These are phyloP conservation scores for Chironomus striatipennis DNA, from an alignment of 1,140 invertebrate species.

Conservation along the genomic window DNA sequence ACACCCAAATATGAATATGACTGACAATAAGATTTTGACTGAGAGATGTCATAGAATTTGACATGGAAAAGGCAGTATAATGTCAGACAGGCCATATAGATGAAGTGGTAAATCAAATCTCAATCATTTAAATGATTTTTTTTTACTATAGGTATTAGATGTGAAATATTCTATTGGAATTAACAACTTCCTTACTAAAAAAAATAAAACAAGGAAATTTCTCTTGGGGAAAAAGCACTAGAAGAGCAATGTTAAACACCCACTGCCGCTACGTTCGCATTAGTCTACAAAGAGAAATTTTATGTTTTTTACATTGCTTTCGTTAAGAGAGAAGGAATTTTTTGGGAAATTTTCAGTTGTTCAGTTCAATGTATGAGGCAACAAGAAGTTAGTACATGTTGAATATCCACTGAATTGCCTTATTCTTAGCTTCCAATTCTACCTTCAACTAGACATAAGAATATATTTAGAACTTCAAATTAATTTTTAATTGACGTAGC, in stretches of 20 bases:
- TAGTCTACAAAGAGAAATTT: not conserved
- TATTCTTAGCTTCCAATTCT: too few relatives aligned
- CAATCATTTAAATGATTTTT: too few relatives aligned
- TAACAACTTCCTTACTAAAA: too few relatives aligned
- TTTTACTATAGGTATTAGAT: too few relatives aligned
- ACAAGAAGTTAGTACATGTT: not conserved
- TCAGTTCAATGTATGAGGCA: constrained; percentile 20
- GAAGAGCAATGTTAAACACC: not conserved
- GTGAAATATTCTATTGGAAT: too few relatives aligned
- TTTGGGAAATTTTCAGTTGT: constrained; percentile 22
- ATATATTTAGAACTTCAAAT: too few relatives aligned
- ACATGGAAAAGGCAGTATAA: constrained; percentile 16
- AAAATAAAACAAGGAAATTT: too few relatives aligned
- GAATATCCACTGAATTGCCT: not conserved
- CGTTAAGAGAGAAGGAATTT: constrained; percentile 1
- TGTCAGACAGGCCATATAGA: not conserved
- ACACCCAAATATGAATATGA: constrained; percentile 18
- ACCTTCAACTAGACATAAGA: too few relatives aligned
- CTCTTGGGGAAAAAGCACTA: too few relatives aligned
- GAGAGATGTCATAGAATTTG: constrained; percentile 22
- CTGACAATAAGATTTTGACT: constrained; percentile 24
- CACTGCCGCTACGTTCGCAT: not conserved
- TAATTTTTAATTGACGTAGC: too few relatives aligned
- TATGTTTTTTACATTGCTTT: not conserved
- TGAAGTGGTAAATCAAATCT: too few relatives aligned